These are phyloP conservation scores for Drosophila siamana DNA, from an alignment of 2,888 invertebrate species.

Conservation along the genomic window DNA sequence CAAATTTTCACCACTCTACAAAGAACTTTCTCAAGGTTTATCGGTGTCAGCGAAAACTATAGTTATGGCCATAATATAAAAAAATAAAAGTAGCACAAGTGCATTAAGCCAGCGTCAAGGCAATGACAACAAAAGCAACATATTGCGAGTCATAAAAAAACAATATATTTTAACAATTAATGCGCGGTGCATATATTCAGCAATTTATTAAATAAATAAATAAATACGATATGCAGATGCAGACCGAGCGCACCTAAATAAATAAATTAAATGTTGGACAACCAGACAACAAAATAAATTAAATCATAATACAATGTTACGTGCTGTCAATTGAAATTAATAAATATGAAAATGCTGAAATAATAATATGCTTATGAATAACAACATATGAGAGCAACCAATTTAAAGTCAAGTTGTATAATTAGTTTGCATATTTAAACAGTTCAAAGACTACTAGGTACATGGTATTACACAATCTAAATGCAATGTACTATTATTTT, in stretches of 20 bases:
- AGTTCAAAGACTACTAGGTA: too few relatives aligned
- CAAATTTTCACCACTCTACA: neutral
- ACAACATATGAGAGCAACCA: too few relatives aligned
- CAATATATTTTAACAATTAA: slow-evolving; percentile 18
- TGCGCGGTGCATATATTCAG: slow-evolving; percentile 14
- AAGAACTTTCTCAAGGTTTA: slow-evolving; percentile 25
- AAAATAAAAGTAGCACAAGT: slow-evolving; percentile 25
- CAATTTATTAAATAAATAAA: slow-evolving; percentile 13
- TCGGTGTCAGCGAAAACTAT: slow-evolving; percentile 28
- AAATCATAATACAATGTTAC: neutral
- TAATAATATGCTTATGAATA: neutral
- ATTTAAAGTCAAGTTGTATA: neutral
- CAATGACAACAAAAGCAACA: slow-evolving; percentile 19
- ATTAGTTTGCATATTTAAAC: slow-evolving; percentile 1
- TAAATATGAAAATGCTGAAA: neutral
- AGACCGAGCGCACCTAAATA: slow-evolving; percentile 4
- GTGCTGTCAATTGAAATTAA: neutral
- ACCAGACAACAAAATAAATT: slow-evolving; percentile 13
- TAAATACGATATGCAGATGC: neutral
- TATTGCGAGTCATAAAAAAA: neutral
- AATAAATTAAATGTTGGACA: slow-evolving; percentile 16
- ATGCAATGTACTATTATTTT: too few relatives aligned
- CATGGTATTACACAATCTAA: too few relatives aligned
- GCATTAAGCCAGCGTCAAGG: slow-evolving; percentile 32
- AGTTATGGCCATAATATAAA: neutral